Conservation (phyloP, 1,140 invertebrate species). For the Aphaenogaster floridana region DNA sequence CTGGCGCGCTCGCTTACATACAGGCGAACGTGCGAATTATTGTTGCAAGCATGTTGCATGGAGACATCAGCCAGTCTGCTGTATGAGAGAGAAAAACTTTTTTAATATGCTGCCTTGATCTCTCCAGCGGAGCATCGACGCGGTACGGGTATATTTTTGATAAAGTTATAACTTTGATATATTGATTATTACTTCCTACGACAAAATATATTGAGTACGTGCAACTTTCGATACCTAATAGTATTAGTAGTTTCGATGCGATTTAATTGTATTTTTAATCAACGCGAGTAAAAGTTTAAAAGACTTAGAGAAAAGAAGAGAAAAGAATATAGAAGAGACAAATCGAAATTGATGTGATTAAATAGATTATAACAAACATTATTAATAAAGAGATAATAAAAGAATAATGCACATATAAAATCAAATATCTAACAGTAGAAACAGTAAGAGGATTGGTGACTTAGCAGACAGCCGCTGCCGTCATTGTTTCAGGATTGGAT, state of each 20-base stretch:
- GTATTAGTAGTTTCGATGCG: background rate
- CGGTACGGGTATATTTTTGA: conserved; percentile 6
- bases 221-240: background rate
- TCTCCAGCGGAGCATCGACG: background rate
- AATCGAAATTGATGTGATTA: background rate
- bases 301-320: background rate
- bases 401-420: conserved; percentile 17
- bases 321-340: background rate
- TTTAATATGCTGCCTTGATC: conserved; percentile 40
- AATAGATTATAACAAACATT: background rate
- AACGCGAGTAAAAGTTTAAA: background rate
- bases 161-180: conserved; percentile 36
- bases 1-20: conserved; percentile 38
- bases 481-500: conserved; percentile 53
- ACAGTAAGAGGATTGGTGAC: conserved; percentile 50
- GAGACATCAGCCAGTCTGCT: background rate
- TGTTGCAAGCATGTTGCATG: conserved; percentile 2
- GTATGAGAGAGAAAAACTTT: conserved; percentile 10
- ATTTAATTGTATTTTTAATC: conserved; percentile 29
- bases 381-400: background rate
- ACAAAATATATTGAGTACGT: background rate
- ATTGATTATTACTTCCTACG: background rate
- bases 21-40: conserved; percentile 45
- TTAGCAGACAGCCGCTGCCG: conserved; percentile 47
- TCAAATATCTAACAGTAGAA: background rate